phyloP scores from a whole-genome alignment of 1,140 invertebrate genomes.

The Luehdorfia chinensis region DNA sequence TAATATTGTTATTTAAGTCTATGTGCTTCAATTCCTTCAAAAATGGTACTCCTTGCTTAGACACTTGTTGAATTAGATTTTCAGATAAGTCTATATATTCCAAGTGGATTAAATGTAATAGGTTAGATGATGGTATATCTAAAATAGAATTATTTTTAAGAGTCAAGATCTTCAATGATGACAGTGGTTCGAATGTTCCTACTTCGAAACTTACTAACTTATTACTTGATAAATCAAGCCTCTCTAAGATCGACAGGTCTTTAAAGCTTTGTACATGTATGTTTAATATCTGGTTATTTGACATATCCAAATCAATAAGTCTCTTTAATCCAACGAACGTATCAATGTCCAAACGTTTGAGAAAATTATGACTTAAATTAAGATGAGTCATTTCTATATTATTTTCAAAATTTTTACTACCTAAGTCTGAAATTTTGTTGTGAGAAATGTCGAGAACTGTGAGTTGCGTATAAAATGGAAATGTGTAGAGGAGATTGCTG shows the following conservation, averaged over 20 bases:
- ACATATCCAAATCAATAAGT: constrained; percentile 83
- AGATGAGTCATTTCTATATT: constrained; percentile 84
- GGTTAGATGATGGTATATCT: constrained; percentile 83
- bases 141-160: constrained; percentile 87
- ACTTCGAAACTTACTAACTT: constrained; percentile 83
- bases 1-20: constrained; percentile 84
- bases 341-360: constrained; percentile 84
- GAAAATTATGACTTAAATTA: constrained; percentile 86
- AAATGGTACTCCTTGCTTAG: constrained; percentile 81
- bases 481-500: constrained; percentile 82
- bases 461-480: constrained; percentile 88
- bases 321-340: constrained; percentile 85
- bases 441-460: constrained; percentile 87
- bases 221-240: constrained; percentile 87
- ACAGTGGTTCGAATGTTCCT: constrained; percentile 83
- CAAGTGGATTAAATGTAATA: constrained; percentile 81
- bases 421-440: constrained; percentile 87
- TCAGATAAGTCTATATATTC: constrained; percentile 83
- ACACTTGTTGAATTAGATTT: constrained; percentile 84
- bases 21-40: constrained; percentile 82
- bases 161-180: constrained; percentile 82
- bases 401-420: constrained; percentile 87
- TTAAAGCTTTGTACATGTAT: constrained; percentile 84
- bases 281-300: constrained; percentile 86
- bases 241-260: constrained; percentile 83